Conservation (phyloP, 1,140 invertebrate species). For the Drosophila jambulina region DNA sequence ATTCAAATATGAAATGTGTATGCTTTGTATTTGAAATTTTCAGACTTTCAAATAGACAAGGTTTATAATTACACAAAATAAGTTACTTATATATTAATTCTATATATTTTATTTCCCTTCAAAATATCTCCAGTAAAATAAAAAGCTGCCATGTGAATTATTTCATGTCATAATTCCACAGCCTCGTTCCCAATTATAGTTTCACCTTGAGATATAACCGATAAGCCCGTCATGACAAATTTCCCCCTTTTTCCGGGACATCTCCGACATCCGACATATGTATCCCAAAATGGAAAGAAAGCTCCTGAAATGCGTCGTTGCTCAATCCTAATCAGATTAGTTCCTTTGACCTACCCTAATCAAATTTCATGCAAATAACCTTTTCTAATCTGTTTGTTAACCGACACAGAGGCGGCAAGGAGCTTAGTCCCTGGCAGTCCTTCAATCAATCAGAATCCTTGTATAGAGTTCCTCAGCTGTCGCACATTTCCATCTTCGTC, state of each 20-base stretch:
- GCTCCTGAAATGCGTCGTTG: slow-evolving; percentile 42
- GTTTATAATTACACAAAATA: too few relatives aligned
- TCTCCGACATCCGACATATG: slow-evolving; percentile 2
- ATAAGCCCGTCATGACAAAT: slow-evolving; percentile 35
- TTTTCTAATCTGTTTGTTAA: slow-evolving; percentile 70
- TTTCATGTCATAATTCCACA: neutral
- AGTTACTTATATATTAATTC: neutral
- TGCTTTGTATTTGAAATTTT: too few relatives aligned
- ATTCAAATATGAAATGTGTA: too few relatives aligned
- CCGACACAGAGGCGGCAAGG: slow-evolving; percentile 45
- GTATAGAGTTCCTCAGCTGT: slow-evolving; percentile 55
- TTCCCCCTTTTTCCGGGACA: slow-evolving; percentile 2
- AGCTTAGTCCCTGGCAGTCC: slow-evolving; percentile 51
- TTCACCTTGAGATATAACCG: slow-evolving; percentile 26
- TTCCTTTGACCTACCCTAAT: slow-evolving; percentile 77
- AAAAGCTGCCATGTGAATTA: neutral
- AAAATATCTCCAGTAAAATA: neutral
- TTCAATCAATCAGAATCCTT: slow-evolving; percentile 62
- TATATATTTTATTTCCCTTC: neutral
- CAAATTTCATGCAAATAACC: slow-evolving; percentile 75
- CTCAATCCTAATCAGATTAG: slow-evolving; percentile 73
- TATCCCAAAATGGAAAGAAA: slow-evolving; percentile 8
- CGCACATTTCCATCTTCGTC: slow-evolving; percentile 49
- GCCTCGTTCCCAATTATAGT: slow-evolving; percentile 5
- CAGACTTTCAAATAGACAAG: too few relatives aligned